Evolutionary conservation across 1,140 invertebrate species (phyloP).

Genomic region (Ceratosolen fusciceps): DNA sequence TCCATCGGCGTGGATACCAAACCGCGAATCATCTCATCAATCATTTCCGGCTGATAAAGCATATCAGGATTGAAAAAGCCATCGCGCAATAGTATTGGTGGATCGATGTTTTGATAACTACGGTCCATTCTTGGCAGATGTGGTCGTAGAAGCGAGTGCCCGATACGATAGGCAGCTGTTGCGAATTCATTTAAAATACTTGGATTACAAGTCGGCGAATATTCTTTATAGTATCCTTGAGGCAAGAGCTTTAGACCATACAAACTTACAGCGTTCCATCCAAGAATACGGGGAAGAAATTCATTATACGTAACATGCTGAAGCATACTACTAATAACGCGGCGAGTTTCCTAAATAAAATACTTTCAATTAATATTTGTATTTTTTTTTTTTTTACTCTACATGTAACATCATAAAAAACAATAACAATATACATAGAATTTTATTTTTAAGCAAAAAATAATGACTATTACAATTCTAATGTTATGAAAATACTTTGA

Average conservation of each 20-base stretch:
- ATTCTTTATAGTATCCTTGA: conserved; percentile 92
- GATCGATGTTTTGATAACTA: conserved; percentile 84
- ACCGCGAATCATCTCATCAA: conserved; percentile 90
- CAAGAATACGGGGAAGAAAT: conserved; percentile 94
- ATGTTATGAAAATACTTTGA: no score
- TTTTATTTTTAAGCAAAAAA: no score
- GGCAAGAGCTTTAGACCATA: conserved; percentile 89
- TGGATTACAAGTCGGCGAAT: conserved; percentile 92
- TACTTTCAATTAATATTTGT: background rate
- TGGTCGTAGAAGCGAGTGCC: conserved; percentile 93
- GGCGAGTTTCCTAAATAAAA: conserved; percentile 78
- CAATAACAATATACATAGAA: no score
- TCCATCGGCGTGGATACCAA: conserved; percentile 92
- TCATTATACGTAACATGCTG: conserved; percentile 96
- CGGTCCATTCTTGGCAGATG: conserved; percentile 87
- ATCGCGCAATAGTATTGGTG: conserved; percentile 86
- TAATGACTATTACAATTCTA: no score
- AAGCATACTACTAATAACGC: conserved; percentile 89
- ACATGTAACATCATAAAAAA: no score
- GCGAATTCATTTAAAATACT: conserved; percentile 95
- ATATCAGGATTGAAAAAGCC: conserved; percentile 96
- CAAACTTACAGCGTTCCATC: conserved; percentile 88
- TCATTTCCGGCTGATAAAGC: conserved; percentile 83
- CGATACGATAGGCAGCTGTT: conserved; percentile 92
- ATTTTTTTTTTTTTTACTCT: no score